Base-by-base conservation (phyloP, 2,797 vertebrate genomes). In the Ctenosaura bakeri region DNA sequence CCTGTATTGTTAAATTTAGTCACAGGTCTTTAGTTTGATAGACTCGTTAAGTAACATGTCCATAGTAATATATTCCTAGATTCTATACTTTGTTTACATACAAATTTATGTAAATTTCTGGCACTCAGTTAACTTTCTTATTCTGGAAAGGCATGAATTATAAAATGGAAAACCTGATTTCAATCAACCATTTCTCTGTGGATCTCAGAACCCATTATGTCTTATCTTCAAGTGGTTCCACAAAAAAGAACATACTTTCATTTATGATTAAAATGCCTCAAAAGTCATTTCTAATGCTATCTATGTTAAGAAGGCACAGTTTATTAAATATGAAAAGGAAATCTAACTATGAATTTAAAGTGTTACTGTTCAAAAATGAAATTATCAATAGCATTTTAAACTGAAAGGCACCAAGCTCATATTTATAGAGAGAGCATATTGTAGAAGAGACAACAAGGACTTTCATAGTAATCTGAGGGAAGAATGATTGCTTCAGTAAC, bases 401-500 rank as follows among this genome's bases (percentile, higher is more conserved):
- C 16, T 78, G 79, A 89, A 50, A 90, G 79, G 52, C 66, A 89
- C 59, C 94, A 9, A 86, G 87, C 88, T 90, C 88, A 50, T 92
- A 66, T 79, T 93, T 91, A 89, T 18, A 81, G 83, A 95, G 94
- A 94, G 71, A 91, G 94, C 93, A 35, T 29, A 91, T 73, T 52
- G n/a, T 0, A 62, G 79, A 87, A 35, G 29, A n/a, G 7, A 32
- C 24, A 71, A 64, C 76, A 35, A 85, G 91, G 54, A n/a, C 69
- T 94, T 94, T 94, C 86, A 66, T 92, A 81, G 80, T 94, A 88
- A 92, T 93, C 32, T 59, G 95, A 29, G 22, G 78, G 90, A 83
- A 89, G 94, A 95, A 92, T 93, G 83, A 46, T 90, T 89, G 12
- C 81, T 93, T 95, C 95, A 92, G 76, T 94, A 93, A 95, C 85